These are phyloP conservation scores for Scaptomyza reducta DNA, from an alignment of 2,888 invertebrate species.

Conservation along the genomic window DNA sequence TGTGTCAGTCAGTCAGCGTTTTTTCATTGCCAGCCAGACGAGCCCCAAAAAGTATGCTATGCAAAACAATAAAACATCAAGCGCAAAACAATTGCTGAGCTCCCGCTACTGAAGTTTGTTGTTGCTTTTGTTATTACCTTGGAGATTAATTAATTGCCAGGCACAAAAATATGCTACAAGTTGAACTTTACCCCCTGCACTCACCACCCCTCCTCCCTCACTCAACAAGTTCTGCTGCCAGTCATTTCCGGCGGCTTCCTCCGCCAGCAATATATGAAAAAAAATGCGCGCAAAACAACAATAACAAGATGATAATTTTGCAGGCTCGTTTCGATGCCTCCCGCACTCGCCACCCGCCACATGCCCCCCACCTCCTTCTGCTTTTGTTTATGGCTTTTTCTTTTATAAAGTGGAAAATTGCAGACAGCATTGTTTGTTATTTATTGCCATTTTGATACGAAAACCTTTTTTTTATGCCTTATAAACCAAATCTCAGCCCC, in stretches of 20 bases:
- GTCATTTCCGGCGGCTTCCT: constrained; percentile 67
- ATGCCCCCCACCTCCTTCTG: neutral
- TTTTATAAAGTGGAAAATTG: constrained; percentile 79
- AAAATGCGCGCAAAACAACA: constrained; percentile 33
- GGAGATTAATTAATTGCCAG: constrained; percentile 81
- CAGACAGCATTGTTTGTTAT: constrained; percentile 79
- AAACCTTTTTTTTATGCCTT: constrained; percentile 58
- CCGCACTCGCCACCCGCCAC: neutral
- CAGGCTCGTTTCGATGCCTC: constrained; percentile 55
- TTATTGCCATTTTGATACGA: constrained; percentile 79
- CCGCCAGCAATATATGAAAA: constrained; percentile 52
- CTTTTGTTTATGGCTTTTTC: constrained; percentile 74
- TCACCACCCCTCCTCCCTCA: constrained; percentile 1
- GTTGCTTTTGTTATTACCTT: constrained; percentile 74
- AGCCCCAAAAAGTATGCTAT: constrained; percentile 43
- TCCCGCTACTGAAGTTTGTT: constrained; percentile 9
- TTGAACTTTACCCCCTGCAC: constrained; percentile 38
- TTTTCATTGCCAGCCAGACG: constrained; percentile 40
- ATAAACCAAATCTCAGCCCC: constrained; percentile 29
- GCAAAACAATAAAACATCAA: constrained; percentile 68
- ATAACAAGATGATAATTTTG: constrained; percentile 73
- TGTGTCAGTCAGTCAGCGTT: constrained; percentile 2
- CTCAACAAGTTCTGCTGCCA: too few relatives aligned
- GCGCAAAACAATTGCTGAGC: constrained; percentile 66
- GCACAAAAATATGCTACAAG: constrained; percentile 75